phyloP scores from a whole-genome alignment of 2,888 invertebrate species.

The Trichopria drosophilae region DNA sequence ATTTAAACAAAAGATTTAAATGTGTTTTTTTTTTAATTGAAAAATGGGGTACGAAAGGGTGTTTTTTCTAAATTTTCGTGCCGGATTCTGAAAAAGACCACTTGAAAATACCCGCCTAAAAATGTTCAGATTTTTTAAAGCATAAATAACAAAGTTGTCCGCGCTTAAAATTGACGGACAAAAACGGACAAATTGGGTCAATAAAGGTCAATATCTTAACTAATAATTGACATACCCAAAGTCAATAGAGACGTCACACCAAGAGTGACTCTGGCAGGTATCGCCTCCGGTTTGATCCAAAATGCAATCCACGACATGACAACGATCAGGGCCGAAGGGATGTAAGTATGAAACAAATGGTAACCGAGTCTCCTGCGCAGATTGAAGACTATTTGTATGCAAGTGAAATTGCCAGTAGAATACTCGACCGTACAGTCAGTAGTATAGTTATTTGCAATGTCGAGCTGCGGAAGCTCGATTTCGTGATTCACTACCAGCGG shows the following conservation, averaged over 20 bases:
- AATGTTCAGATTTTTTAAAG: background rate
- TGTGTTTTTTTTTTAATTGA: too few relatives aligned
- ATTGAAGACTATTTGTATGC: conserved; percentile 86
- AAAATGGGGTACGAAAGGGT: too few relatives aligned
- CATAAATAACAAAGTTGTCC: background rate
- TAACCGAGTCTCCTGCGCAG: conserved; percentile 81
- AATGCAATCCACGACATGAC: conserved; percentile 97
- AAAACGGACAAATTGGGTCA: too few relatives aligned
- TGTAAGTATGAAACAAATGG: conserved; percentile 89
- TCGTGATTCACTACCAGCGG: conserved; percentile 85
- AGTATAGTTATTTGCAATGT: conserved; percentile 83
- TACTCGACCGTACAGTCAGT: conserved; percentile 87
- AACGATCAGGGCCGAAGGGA: conserved; percentile 87
- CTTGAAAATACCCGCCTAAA: background rate
- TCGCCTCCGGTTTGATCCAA: conserved; percentile 93
- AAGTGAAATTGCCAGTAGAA: conserved; percentile 89
- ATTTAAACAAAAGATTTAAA: too few relatives aligned
- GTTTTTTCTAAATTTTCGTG: too few relatives aligned
- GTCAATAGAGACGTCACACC: conserved; percentile 87
- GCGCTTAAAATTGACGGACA: too few relatives aligned
- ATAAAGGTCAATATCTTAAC: background rate
- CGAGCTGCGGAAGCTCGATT: conserved; percentile 85
- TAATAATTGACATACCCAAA: conserved; percentile 63
- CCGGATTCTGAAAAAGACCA: background rate
- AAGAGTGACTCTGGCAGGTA: conserved; percentile 85